A percentile compares a stretch with the other conserved stretches of the same genome.
Conservation (phyloP, 2,888 invertebrate species). For the Neoaliturus tenellus region DNA sequence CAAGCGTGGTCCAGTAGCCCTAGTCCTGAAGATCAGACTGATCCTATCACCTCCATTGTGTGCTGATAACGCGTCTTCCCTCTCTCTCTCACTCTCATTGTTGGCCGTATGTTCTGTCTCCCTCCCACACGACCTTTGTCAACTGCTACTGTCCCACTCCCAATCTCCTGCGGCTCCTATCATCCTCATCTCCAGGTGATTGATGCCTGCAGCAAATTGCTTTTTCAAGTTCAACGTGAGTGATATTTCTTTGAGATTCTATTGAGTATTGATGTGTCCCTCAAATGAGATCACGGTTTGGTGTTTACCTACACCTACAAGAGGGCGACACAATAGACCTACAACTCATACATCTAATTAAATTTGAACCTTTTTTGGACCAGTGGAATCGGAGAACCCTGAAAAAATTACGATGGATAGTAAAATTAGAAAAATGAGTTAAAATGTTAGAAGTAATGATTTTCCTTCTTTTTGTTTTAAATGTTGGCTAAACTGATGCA, state of each 20-base stretch:
- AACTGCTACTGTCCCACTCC: constrained; percentile 29
- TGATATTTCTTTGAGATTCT: not conserved
- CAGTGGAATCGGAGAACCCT: too few species aligned
- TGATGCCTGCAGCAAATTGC: constrained; percentile 1
- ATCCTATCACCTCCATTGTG: constrained; percentile 37
- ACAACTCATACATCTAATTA: too few species aligned
- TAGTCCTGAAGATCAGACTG: constrained; percentile 12
- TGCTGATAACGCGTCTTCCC: not conserved
- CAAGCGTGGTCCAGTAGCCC: constrained; percentile 36
- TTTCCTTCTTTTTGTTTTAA: too few species aligned
- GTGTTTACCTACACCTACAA: too few species aligned
- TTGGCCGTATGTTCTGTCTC: not conserved
- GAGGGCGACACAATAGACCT: too few species aligned
- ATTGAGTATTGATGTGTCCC: not conserved
- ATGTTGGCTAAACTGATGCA: too few species aligned
- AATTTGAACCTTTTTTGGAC: too few species aligned
- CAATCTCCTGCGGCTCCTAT: not conserved
- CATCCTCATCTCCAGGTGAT: not conserved
- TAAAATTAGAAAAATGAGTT: too few species aligned
- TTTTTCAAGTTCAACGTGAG: not conserved
- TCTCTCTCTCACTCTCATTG: not conserved
- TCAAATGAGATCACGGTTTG: not conserved
- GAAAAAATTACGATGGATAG: too few species aligned
- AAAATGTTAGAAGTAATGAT: too few species aligned
- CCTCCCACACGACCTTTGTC: constrained; percentile 38